These are phyloP conservation scores for Physeter macrocephalus DNA, from an alignment of 2,113 vertebrate species.

Conservation along the genomic window DNA sequence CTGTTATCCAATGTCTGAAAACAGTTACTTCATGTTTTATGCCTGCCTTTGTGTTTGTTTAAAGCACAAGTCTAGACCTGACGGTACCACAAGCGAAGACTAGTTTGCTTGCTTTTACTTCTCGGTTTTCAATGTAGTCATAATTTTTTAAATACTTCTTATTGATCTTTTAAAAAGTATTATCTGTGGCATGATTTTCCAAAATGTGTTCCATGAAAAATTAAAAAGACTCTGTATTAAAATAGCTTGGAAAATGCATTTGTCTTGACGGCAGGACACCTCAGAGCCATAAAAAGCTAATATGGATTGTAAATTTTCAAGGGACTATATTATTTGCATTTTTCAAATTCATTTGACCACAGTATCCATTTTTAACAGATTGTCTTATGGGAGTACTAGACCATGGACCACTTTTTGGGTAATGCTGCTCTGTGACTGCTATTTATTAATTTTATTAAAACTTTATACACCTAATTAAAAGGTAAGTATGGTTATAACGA, in stretches of 20 bases:
- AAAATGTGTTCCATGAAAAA: conserved; percentile 5
- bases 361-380: conserved; percentile 29
- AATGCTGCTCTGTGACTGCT: not conserved
- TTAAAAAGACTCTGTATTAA: not conserved
- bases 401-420: not conserved
- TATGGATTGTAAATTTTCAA: conserved; percentile 20
- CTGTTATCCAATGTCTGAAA: not conserved
- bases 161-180: conserved; percentile 10
- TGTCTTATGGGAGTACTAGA: not conserved
- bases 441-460: conserved; percentile 56
- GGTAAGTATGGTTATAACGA: conserved; percentile 9
- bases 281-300: not conserved
- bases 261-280: not conserved
- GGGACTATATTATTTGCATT: not conserved
- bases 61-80: not conserved
- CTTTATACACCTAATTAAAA: conserved; percentile 39
- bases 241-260: not conserved
- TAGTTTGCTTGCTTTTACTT: not conserved
- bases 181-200: not conserved
- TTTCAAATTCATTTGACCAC: conserved; percentile 22
- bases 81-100: not conserved
- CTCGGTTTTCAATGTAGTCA: not conserved
- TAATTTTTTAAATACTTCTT: not conserved
- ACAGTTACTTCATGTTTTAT: not conserved
- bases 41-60: not conserved